Conservation (phyloP, 1,140 invertebrate species). For the Pogonomyrmex californicus region DNA sequence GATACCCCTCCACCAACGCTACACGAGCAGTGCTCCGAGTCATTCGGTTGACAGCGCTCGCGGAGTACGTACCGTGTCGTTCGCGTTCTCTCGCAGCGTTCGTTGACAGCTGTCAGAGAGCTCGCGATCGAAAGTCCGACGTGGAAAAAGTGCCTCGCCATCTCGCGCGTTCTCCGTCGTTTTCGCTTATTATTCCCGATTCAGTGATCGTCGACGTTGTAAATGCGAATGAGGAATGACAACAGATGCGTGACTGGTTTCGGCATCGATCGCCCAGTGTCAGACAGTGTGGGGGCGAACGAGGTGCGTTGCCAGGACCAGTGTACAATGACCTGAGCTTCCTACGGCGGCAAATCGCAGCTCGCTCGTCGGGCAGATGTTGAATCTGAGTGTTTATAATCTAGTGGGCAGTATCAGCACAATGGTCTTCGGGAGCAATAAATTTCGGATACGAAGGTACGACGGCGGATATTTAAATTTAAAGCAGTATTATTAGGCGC, state of each 20-base stretch:
- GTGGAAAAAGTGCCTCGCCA: slow-evolving; percentile 8
- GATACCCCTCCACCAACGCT: slow-evolving; percentile 34
- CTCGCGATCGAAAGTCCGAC: background rate
- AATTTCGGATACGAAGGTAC: slow-evolving; percentile 89
- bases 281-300: slow-evolving; percentile 19
- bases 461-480: slow-evolving; percentile 16
- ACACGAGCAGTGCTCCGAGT: slow-evolving; percentile 65
- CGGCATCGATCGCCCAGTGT: slow-evolving; percentile 57
- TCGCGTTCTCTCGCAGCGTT: slow-evolving; percentile 13
- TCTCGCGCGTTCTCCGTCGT: background rate
- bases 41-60: slow-evolving; percentile 80
- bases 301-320: slow-evolving; percentile 15
- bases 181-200: background rate
- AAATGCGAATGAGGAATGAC: slow-evolving; percentile 35
- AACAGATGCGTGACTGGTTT: slow-evolving; percentile 66
- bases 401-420: slow-evolving; percentile 83
- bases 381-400: slow-evolving; percentile 83
- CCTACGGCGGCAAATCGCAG: slow-evolving; percentile 12
- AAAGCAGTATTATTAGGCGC: background rate
- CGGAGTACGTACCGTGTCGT: slow-evolving; percentile 30
- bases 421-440: slow-evolving; percentile 90
- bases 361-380: slow-evolving; percentile 78
- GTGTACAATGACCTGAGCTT: slow-evolving; percentile 67
- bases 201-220: slow-evolving; percentile 1
- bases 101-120: slow-evolving; percentile 68